Percentiles rank a stretch among this genome's conserved stretches.
Conservation (phyloP, 1,140 invertebrate species). For the Artemia franciscana region DNA sequence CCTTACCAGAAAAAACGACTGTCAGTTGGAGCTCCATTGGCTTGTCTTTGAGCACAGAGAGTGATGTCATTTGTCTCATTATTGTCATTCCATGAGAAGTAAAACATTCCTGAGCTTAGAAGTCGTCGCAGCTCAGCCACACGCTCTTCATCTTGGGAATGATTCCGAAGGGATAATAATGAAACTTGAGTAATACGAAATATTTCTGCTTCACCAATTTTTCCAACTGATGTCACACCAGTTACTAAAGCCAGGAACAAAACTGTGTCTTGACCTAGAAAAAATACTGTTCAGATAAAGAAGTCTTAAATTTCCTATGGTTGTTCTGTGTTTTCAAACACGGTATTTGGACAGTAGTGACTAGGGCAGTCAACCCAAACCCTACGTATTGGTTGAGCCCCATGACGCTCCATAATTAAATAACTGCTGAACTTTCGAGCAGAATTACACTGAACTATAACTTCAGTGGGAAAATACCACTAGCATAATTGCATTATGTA, state of each 20-base stretch:
- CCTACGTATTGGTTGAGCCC: too few species aligned
- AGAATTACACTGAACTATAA: too few species aligned
- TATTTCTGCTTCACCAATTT: constrained; percentile 74
- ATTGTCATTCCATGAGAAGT: constrained; percentile 55
- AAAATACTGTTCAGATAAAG: constrained; percentile 8
- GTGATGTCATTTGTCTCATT: constrained; percentile 54
- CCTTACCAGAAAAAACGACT: constrained; percentile 83
- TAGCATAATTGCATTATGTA: too few species aligned
- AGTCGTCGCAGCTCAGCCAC: constrained; percentile 62
- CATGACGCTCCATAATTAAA: too few species aligned
- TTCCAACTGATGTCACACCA: constrained; percentile 79
- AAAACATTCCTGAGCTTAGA: constrained; percentile 86
- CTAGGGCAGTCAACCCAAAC: too few species aligned
- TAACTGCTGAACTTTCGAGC: too few species aligned
- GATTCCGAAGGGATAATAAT: constrained; percentile 60
- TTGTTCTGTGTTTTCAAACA: too few species aligned
- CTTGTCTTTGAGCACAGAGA: constrained; percentile 64
- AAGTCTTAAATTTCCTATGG: too few species aligned
- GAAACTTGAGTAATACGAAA: constrained; percentile 77
- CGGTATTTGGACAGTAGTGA: too few species aligned
- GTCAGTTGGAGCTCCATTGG: constrained; percentile 52
- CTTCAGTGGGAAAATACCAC: too few species aligned
- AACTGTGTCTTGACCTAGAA: constrained; percentile 43
- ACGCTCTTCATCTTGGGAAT: constrained; percentile 46
- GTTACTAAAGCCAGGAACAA: constrained; percentile 78